Evolutionary conservation across 2,113 vertebrate species (phyloP).

Genomic region (Gallinago media): DNA sequence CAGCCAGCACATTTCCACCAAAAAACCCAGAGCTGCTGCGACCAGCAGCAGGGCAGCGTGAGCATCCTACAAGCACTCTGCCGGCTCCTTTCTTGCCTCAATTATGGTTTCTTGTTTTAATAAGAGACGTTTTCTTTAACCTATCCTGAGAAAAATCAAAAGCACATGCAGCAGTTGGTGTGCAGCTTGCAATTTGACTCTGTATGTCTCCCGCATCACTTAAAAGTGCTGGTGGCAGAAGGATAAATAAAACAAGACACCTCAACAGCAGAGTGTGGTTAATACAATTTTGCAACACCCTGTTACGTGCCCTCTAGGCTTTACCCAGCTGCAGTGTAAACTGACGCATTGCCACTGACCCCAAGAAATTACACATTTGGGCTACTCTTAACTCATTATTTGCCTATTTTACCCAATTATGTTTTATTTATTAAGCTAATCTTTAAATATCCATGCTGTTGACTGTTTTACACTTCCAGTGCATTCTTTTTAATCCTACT

Average conservation of each 20-base stretch:
- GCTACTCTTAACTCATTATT: not conserved
- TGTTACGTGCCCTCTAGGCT: not conserved
- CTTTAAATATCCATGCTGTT: not conserved
- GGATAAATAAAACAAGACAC: not conserved
- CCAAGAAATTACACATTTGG: not conserved
- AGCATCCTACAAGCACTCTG: not conserved
- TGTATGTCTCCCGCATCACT: not conserved
- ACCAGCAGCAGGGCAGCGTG: not conserved
- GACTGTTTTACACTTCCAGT: not conserved
- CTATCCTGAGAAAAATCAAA: not conserved
- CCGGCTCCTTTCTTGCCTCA: not conserved
- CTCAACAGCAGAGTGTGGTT: not conserved
- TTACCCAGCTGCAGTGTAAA: not conserved
- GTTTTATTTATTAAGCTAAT: slow-evolving; percentile 25
- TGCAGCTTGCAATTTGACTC: not conserved
- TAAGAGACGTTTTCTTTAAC: not conserved
- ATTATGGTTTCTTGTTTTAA: not conserved
- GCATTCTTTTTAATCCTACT: not conserved
- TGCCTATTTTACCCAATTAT: slow-evolving; percentile 3
- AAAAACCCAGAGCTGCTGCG: not conserved
- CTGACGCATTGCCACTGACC: not conserved
- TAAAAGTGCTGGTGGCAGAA: not conserved
- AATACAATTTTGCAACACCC: not conserved
- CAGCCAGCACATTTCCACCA: accelerated
- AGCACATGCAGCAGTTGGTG: not conserved